A percentile compares a stretch with the other conserved stretches of the same genome.
Evolutionary conservation across 2,888 invertebrate genomes (phyloP).

Genomic region (Lagria hirta): DNA sequence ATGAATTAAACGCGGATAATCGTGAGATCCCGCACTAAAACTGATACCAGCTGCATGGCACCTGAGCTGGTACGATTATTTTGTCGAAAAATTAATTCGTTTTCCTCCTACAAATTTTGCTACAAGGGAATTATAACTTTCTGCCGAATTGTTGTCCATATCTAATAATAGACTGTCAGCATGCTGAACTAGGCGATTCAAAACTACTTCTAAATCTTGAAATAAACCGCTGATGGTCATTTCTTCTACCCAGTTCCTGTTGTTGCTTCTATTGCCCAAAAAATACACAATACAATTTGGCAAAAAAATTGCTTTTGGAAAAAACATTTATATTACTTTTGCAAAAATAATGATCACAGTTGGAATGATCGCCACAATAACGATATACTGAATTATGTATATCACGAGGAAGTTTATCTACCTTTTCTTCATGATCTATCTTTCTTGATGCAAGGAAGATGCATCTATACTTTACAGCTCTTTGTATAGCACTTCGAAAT

Average conservation of each 20-base stretch:
- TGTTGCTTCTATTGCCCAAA: background rate
- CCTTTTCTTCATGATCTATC: background rate
- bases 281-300: background rate
- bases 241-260: background rate
- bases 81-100: background rate
- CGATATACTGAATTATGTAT: background rate
- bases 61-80: background rate
- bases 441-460: no score
- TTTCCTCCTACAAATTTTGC: constrained; percentile 3
- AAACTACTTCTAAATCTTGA: background rate
- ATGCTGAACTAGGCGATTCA: constrained; percentile 2
- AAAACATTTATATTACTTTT: background rate
- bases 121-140: background rate
- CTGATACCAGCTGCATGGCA: background rate
- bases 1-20: background rate
- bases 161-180: constrained; percentile 3
- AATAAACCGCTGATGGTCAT: constrained; percentile 4
- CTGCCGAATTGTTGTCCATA: constrained; percentile 3
- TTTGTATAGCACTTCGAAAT: background rate
- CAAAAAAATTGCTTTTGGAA: background rate
- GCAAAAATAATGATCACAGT: background rate
- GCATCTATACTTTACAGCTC: background rate
- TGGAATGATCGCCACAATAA: constrained; percentile 1
- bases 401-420: no score
- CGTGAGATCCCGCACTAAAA: background rate